phyloP scores from a whole-genome alignment of 2,888 invertebrate genomes.

The Idaea biselata region DNA sequence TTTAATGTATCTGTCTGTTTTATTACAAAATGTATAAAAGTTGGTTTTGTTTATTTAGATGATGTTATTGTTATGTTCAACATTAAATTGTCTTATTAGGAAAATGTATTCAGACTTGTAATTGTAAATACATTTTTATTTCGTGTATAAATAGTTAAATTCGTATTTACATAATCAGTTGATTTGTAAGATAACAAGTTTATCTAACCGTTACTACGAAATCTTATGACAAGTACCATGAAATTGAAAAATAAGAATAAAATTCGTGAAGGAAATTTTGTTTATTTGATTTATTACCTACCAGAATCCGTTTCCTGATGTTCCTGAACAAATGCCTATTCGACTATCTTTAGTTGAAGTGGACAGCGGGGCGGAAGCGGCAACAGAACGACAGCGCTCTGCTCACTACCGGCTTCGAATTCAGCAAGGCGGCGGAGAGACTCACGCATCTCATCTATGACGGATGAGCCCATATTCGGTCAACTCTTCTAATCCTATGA shows the following conservation, averaged over 20 bases:
- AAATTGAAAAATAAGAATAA: slow-evolving; percentile 70
- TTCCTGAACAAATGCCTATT: too few species aligned
- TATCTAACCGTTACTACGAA: slow-evolving; percentile 73
- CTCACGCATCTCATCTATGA: too few species aligned
- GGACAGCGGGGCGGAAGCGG: too few species aligned
- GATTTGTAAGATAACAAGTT: slow-evolving; percentile 61
- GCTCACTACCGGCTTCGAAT: too few species aligned
- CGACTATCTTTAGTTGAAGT: too few species aligned
- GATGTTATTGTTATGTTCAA: slow-evolving; percentile 3
- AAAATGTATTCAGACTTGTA: slow-evolving; percentile 3
- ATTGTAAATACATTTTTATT: slow-evolving; percentile 33
- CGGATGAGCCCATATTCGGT: too few species aligned
- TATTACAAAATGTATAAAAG: slow-evolving; percentile 3
- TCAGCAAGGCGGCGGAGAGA: too few species aligned
- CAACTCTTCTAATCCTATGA: too few species aligned
- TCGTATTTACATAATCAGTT: slow-evolving; percentile 52
- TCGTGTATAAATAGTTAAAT: slow-evolving; percentile 41
- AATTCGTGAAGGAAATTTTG: slow-evolving; percentile 50
- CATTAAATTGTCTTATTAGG: slow-evolving; percentile 7
- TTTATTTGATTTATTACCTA: not conserved
- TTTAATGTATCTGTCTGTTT: slow-evolving; percentile 4
- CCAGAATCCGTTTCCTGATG: not conserved
- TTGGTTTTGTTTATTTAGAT: not conserved
- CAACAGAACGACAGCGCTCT: too few species aligned
- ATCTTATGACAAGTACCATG: slow-evolving; percentile 77